These are phyloP conservation scores for Plumapathes pennacea DNA, from an alignment of 92 coral and sea anemone genomes.

Conservation along the genomic window DNA sequence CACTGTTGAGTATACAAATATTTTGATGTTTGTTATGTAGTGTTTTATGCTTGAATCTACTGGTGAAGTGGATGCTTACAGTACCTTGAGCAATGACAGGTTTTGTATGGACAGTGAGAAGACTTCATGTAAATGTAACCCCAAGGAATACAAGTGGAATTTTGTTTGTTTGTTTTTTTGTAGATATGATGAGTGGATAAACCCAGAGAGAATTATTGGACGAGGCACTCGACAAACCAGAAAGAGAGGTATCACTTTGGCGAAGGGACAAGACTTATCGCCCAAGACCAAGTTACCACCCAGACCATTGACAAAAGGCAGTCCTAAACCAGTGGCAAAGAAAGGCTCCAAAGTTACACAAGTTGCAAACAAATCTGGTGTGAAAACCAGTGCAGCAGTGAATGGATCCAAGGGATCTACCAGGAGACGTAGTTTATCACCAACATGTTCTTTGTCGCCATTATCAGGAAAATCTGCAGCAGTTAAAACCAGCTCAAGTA, in stretches of 20 bases:
- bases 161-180: neutral
- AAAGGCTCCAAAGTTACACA: slow-evolving; percentile 49
- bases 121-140: too few relatives aligned
- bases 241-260: slow-evolving; percentile 53
- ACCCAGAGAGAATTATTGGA: slow-evolving; percentile 82
- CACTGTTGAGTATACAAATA: too few relatives aligned
- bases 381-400: slow-evolving; percentile 16
- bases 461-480: slow-evolving; percentile 47
- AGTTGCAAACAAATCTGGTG: slow-evolving; percentile 38
- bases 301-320: slow-evolving; percentile 66
- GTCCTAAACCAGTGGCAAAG: slow-evolving; percentile 56
- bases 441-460: slow-evolving; percentile 52
- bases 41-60: too few relatives aligned
- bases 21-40: too few relatives aligned
- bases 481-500: slow-evolving; percentile 31
- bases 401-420: slow-evolving; percentile 59
- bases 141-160: too few relatives aligned
- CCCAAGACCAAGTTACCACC: slow-evolving; percentile 63
- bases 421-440: slow-evolving; percentile 38
- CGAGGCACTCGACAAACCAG: slow-evolving; percentile 75
- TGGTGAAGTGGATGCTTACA: too few relatives aligned
- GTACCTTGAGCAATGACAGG: too few relatives aligned
- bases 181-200: slow-evolving; percentile 98
- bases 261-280: slow-evolving; percentile 35
- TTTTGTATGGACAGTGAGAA: too few relatives aligned